Evolutionary conservation across 2,888 invertebrate genomes (phyloP), one percentile per base, ranked within the genome.

Genomic region (Pseudococcus viburni): DNA sequence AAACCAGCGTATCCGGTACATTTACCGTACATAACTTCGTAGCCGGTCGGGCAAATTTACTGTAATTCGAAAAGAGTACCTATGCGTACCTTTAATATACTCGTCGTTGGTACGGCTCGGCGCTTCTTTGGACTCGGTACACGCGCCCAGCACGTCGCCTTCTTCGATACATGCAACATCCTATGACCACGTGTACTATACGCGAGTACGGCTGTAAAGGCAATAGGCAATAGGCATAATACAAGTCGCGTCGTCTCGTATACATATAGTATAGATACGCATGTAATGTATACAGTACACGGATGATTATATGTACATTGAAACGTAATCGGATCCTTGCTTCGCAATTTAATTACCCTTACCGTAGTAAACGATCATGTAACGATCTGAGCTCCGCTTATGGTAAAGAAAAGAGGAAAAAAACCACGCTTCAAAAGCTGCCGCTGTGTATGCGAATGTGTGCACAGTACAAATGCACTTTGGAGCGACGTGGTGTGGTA

Each of bases 311-410:
- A 59, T 59, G 59, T 59, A 51, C 51, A 51, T 17, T 51, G 59
- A 59, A 59, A 59, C 19, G 59, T 59, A 59, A 59, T 19, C 59
- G 59, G 59, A 59, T 59, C 59, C 59, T 59, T 6, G 59, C 59
- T 59, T 59, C 19, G 59, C 59, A 59, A 59, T 59, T 19, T 59
- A 59, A 59, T 59, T 59, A 59, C 59, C 59, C 59, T 59, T 59
- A 59, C 59, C 26, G 3, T 19, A 19, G 19, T 19, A 59, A 59
- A 59, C 59, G 59, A 59, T 59, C 59, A 59, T 59, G 59, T 59
- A 59, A 59, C 59, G 19, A 59, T 59, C 59, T 33, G 5, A 55
- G 12, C 11, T 17, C 15, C 55, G 55, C 17, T 55, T 55, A 55
- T 17, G 55, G 17, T 5, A 59, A 59, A 9, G 59, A 59, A 59